Conservation (phyloP, 1,140 invertebrate species). For the Drosophila truncata region DNA sequence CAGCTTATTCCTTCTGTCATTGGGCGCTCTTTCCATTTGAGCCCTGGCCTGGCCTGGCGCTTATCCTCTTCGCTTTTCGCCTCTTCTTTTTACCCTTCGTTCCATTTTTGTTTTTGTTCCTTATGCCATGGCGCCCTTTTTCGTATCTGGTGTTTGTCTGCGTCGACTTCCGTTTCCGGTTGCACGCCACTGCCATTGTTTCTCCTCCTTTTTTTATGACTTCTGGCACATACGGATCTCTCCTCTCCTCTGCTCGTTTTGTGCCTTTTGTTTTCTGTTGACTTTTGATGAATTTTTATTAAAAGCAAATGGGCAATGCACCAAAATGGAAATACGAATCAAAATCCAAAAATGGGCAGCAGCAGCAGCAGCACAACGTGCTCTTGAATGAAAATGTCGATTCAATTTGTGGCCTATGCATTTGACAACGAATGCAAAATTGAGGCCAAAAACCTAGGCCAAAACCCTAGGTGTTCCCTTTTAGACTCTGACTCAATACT, state of each 20-base stretch:
- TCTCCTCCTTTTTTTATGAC: conserved; percentile 60
- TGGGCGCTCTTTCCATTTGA: conserved; percentile 30
- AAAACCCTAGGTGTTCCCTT: not conserved
- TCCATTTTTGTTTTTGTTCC: conserved; percentile 2
- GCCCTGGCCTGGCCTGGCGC: conserved; percentile 24
- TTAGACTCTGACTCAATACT: not conserved
- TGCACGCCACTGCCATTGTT: conserved; percentile 66
- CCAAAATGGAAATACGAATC: conserved; percentile 43
- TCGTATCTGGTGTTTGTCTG: conserved; percentile 68
- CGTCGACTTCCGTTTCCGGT: conserved; percentile 75
- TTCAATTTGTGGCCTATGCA: conserved; percentile 35
- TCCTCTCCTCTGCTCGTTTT: conserved; percentile 16
- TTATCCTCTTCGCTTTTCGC: conserved; percentile 16
- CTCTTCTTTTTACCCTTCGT: not conserved
- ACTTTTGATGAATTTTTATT: conserved; percentile 62
- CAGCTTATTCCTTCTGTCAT: conserved; percentile 43
- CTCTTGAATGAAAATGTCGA: conserved; percentile 31
- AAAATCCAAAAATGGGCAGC: conserved; percentile 19
- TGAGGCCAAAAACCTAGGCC: not conserved
- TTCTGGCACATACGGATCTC: conserved; percentile 52
- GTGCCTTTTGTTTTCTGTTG: conserved; percentile 36
- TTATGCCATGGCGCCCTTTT: conserved; percentile 64
- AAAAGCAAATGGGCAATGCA: conserved; percentile 59
- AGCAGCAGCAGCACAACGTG: conserved; percentile 4
- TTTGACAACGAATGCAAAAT: conserved; percentile 9